These are phyloP conservation scores for Scolanthus callimorphus DNA, from an alignment of 92 coral and sea anemone genomes.

Conservation along the genomic window DNA sequence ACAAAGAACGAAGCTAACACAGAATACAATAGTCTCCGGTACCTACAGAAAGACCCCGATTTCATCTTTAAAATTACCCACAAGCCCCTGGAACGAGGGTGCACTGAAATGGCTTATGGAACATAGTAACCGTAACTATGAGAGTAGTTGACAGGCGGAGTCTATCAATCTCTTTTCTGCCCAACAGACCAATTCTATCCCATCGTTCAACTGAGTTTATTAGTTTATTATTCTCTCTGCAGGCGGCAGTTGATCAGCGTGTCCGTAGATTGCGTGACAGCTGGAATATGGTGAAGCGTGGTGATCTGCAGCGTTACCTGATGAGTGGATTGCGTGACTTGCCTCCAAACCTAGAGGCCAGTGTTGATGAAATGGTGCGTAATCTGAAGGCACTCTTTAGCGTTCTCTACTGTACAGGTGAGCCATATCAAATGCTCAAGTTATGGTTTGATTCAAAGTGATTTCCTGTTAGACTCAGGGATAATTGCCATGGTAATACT, in stretches of 20 bases:
- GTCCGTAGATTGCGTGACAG: constrained; percentile 71
- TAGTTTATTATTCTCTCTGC: background rate
- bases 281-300: constrained; percentile 87
- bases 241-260: constrained; percentile 77
- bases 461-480: too few relatives aligned
- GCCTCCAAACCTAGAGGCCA: constrained; percentile 80
- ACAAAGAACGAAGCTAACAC: too few relatives aligned
- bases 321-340: constrained; percentile 38
- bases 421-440: constrained; percentile 29
- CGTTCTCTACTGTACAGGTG: constrained; percentile 70
- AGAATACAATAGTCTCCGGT: too few relatives aligned
- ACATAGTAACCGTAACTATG: too few relatives aligned
- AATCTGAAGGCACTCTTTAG: constrained; percentile 74
- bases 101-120: too few relatives aligned
- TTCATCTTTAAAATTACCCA: too few relatives aligned
- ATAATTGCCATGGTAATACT: too few relatives aligned
- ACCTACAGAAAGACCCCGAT: too few relatives aligned
- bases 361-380: constrained; percentile 61
- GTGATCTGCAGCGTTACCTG: constrained; percentile 52
- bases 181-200: background rate
- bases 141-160: too few relatives aligned
- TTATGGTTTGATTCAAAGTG: too few relatives aligned
- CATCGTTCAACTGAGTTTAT: too few relatives aligned
- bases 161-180: background rate
- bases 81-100: too few relatives aligned